Evolutionary conservation across 2,888 invertebrate genomes (phyloP).

Genomic region (Hydrotaea cyrtoneurina): DNA sequence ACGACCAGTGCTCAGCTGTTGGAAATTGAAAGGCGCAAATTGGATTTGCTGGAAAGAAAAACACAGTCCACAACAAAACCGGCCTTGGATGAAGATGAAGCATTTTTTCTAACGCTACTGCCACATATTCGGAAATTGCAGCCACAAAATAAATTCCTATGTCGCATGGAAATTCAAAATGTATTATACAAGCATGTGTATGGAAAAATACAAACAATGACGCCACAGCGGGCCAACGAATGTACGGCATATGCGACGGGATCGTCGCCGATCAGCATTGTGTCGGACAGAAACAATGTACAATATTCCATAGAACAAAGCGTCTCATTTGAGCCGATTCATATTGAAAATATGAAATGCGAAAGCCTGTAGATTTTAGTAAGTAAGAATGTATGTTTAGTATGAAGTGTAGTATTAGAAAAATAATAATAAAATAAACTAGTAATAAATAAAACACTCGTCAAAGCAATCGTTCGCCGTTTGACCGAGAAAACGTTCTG

Average conservation of each 20-base stretch:
- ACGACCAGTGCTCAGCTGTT: conserved; percentile 41
- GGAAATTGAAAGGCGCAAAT: conserved; percentile 46
- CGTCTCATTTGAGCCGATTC: too few species aligned
- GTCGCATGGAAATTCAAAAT: conserved; percentile 54
- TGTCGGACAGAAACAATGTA: too few species aligned
- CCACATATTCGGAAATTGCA: conserved; percentile 54
- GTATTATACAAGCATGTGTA: conserved; percentile 42
- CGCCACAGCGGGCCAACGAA: conserved; percentile 47
- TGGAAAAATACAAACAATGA: conserved; percentile 45
- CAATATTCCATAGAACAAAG: too few species aligned
- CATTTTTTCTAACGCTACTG: conserved; percentile 40
- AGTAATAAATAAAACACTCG: too few species aligned
- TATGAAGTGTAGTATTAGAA: too few species aligned
- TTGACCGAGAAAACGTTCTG: too few species aligned
- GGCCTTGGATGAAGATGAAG: conserved; percentile 45
- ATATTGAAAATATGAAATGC: too few species aligned
- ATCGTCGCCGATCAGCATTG: conserved; percentile 37
- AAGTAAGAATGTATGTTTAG: too few species aligned
- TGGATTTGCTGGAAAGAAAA: conserved; percentile 51
- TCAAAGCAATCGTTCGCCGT: too few species aligned
- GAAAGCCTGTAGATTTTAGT: too few species aligned
- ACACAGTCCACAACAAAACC: conserved; percentile 14
- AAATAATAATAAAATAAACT: too few species aligned
- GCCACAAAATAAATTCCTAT: conserved; percentile 49
- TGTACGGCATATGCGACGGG: conserved; percentile 38